Conservation (phyloP, 2,888 invertebrate species). For the Dendrolimus houi region DNA sequence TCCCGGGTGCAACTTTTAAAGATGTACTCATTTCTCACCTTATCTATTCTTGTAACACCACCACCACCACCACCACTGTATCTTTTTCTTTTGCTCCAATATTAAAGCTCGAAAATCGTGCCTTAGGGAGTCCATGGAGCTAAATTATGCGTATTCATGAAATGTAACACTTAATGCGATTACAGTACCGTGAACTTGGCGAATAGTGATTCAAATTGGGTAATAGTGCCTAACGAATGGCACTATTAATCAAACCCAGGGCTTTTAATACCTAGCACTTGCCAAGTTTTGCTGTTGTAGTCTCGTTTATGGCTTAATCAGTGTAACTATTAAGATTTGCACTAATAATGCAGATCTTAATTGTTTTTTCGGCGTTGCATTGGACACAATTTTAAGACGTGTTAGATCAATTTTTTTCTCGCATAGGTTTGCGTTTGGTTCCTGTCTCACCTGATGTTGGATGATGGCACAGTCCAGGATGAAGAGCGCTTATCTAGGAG, state of each 20-base stretch:
- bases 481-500: too few relatives aligned
- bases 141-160: conserved; percentile 4
- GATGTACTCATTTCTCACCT: too few relatives aligned
- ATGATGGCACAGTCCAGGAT: too few relatives aligned
- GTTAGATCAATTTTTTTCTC: too few relatives aligned
- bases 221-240: conserved; percentile 4
- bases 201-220: conserved; percentile 7
- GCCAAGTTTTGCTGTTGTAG: not conserved
- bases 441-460: too few relatives aligned
- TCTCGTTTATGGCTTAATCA: conserved; percentile 1
- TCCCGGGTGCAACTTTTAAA: too few relatives aligned
- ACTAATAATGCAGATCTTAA: not conserved
- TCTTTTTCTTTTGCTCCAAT: too few relatives aligned
- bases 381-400: too few relatives aligned
- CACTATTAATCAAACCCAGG: conserved; percentile 5
- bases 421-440: too few relatives aligned
- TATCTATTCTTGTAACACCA: too few relatives aligned
- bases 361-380: too few relatives aligned
- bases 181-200: conserved; percentile 3
- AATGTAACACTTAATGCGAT: conserved; percentile 6
- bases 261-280: conserved; percentile 1
- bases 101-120: not conserved
- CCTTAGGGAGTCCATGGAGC: conserved; percentile 2
- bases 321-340: not conserved
- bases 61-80: too few relatives aligned